These are phyloP conservation scores for Vandiemenella viatica DNA, from an alignment of 2,888 invertebrate species.

Conservation along the genomic window DNA sequence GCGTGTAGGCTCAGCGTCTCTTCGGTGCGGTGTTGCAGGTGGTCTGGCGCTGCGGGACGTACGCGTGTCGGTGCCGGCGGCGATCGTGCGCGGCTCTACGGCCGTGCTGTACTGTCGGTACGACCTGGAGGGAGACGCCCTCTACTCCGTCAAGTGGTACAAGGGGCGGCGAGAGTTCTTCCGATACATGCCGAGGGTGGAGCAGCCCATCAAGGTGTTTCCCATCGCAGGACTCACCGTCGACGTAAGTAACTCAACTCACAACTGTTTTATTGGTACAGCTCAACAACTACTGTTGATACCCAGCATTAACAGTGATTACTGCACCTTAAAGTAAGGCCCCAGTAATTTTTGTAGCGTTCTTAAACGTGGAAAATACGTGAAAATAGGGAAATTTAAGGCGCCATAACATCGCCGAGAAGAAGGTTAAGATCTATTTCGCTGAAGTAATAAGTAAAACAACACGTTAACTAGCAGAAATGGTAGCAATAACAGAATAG, in stretches of 20 bases:
- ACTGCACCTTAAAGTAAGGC: no score
- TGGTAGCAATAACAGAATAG: no score
- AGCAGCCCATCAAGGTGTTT: slow-evolving; percentile 47
- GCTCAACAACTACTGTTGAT: no score
- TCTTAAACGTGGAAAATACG: no score
- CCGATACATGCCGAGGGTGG: slow-evolving; percentile 45
- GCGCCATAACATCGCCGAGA: no score
- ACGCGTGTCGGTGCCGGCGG: slow-evolving; percentile 46
- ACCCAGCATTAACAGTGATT: no score
- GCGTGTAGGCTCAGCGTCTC: background rate
- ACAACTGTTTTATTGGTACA: background rate
- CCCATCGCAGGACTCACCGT: slow-evolving; percentile 44
- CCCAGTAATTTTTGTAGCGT: no score
- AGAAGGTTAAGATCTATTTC: no score
- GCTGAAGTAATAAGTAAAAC: no score
- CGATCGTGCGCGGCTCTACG: slow-evolving; percentile 45
- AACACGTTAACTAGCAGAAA: no score
- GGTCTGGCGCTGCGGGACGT: slow-evolving; percentile 38
- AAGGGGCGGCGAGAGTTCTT: slow-evolving; percentile 47
- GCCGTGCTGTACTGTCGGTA: slow-evolving; percentile 46
- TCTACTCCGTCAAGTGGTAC: slow-evolving; percentile 58
- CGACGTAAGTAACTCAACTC: slow-evolving; percentile 31
- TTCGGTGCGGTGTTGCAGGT: background rate
- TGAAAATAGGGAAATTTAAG: no score
- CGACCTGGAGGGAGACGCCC: slow-evolving; percentile 46